Evolutionary conservation across 2,888 invertebrate genomes (phyloP), one percentile per base, ranked within the genome.

Genomic region (Rotaria macrura): DNA sequence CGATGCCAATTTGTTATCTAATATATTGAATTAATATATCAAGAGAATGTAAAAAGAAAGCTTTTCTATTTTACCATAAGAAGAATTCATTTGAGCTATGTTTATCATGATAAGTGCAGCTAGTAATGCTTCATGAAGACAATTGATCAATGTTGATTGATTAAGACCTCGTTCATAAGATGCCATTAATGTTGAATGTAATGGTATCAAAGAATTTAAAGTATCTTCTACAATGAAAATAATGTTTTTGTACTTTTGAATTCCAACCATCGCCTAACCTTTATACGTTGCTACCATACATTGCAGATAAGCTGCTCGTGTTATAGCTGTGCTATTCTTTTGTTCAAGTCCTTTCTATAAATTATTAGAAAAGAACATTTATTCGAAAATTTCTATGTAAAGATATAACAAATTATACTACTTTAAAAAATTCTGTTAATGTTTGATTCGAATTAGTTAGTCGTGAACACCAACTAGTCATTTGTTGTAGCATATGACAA

Each of bases 81-180:
- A 54, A 3, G 43, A 49, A 49, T 79, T 54, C 52, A 72, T 84
- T 34, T 40, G 43, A 47, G 72, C 40, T 49, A 72, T 49, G 47
- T 57, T 54, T n/a, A 74, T 10, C 54, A 86, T 55, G 20, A 86
- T 34, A 25, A 86, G 43, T n/a, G 74, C 43, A n/a, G 74, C 84
- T 43, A 79, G 83, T n/a, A 86, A 38, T 23, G 86, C 86, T 49
- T 86, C 86, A 29, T 79, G 49, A 47, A 84, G 9, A 34, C 29
- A 83, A 83, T 25, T 79, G 54, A 83, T 86, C 12, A 65, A 34
- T 34, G 84, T 83, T 34, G 74, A 52, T 49, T 54, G 57, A 57
- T 47, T 83, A 47, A 79, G 10, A 47, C 74, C 74, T 7, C 83
- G 74, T 84, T 86, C 86, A 9, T 84, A 72, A 23, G 74, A 49